Conservation (phyloP, 2,888 invertebrate species). For the Apantesis nais region DNA sequence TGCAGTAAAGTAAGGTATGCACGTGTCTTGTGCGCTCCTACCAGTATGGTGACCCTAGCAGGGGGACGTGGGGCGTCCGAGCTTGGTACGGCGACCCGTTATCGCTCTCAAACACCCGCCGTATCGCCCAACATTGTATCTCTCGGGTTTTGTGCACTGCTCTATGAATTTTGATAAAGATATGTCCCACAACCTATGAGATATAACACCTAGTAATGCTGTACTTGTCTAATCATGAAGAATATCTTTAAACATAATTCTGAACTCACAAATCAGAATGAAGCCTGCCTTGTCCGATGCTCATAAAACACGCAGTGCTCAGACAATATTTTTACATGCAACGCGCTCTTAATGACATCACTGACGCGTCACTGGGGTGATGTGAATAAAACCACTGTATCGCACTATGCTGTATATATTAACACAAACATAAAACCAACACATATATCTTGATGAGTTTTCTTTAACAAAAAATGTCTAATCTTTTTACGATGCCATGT, state of each 20-base stretch:
- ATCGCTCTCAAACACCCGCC: conserved; percentile 67
- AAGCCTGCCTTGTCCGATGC: not conserved
- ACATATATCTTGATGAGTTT: too few species aligned
- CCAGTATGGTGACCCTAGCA: conserved; percentile 20
- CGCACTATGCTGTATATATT: too few species aligned
- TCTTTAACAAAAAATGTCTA: too few species aligned
- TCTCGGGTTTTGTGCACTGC: conserved; percentile 56
- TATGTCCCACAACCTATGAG: conserved; percentile 29
- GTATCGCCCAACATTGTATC: conserved; percentile 61
- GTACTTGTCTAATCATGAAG: conserved; percentile 5
- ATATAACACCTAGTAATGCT: conserved; percentile 10
- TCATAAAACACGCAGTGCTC: too few species aligned
- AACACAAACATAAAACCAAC: too few species aligned
- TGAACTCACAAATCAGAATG: not conserved
- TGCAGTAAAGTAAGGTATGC: conserved; percentile 3
- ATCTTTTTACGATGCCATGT: too few species aligned
- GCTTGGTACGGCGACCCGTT: conserved; percentile 53
- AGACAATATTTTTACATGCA: not conserved
- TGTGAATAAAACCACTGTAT: too few species aligned
- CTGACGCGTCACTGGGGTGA: too few species aligned
- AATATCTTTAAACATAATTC: not conserved
- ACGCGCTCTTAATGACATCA: too few species aligned
- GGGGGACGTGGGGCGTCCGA: conserved; percentile 40
- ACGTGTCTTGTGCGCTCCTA: conserved; percentile 14
- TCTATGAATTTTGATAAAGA: conserved; percentile 53